Evolutionary conservation across 2,888 invertebrate species (phyloP).

Genomic region (Bhutanitis thaidina): DNA sequence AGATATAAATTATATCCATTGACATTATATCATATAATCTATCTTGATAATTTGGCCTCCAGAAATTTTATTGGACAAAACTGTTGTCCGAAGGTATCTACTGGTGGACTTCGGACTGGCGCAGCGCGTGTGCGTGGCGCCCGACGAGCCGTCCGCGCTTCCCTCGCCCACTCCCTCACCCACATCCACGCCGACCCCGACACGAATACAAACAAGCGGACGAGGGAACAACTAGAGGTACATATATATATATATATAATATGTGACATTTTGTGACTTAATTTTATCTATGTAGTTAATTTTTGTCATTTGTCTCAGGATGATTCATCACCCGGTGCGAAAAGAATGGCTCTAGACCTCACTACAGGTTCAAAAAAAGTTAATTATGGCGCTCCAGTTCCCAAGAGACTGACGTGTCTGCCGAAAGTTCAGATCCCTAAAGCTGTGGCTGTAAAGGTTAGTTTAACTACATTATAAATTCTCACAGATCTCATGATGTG

Average conservation of each 20-base stretch:
- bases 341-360: conserved; percentile 55
- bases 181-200: too few relatives aligned
- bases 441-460: conserved; percentile 16
- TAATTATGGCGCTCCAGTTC: background rate
- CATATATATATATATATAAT: too few relatives aligned
- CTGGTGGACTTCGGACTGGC: conserved; percentile 95
- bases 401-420: background rate
- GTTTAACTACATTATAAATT: background rate
- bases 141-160: conserved; percentile 78
- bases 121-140: conserved; percentile 75
- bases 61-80: background rate
- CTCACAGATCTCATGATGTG: too few relatives aligned
- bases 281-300: too few relatives aligned
- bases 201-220: conserved; percentile 38
- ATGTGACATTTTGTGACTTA: too few relatives aligned
- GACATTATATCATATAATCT: too few relatives aligned
- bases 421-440: conserved; percentile 17
- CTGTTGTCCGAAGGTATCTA: conserved; percentile 63
- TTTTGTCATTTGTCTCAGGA: conserved; percentile 25
- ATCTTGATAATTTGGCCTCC: background rate
- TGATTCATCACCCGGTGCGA: conserved; percentile 38
- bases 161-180: conserved; percentile 3
- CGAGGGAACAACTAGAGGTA: conserved; percentile 38
- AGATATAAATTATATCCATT: too few relatives aligned
- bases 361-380: conserved; percentile 27